phyloP scores from a whole-genome alignment of 2,113 vertebrate genomes.

The Sinocyclocheilus maitianheensis region DNA sequence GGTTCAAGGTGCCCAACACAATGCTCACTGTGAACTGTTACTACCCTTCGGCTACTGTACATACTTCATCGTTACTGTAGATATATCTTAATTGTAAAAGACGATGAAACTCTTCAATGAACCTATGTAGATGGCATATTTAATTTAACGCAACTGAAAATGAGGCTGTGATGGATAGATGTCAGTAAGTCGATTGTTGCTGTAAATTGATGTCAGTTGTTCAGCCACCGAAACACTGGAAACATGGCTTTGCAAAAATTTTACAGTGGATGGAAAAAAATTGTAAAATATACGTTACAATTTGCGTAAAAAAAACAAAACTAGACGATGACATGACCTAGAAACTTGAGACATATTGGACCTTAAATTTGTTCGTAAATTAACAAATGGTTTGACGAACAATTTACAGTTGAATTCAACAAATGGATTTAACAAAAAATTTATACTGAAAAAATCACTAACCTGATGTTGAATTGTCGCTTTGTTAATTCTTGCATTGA shows the following conservation, averaged over 20 bases:
- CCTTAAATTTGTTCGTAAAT: too few relatives aligned
- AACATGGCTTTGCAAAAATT: neutral
- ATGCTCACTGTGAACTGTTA: conserved; percentile 19
- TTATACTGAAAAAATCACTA: too few relatives aligned
- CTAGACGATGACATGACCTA: too few relatives aligned
- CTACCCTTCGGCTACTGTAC: neutral
- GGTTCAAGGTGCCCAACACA: neutral
- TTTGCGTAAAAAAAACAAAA: too few relatives aligned
- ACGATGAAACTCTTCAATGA: neutral
- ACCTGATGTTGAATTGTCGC: too few relatives aligned
- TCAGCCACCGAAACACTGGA: neutral
- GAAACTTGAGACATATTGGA: too few relatives aligned
- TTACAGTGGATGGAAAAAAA: too few relatives aligned
- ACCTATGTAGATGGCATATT: neutral
- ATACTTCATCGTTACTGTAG: neutral
- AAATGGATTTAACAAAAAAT: too few relatives aligned
- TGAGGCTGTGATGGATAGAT: neutral
- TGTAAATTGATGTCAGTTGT: neutral
- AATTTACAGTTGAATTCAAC: too few relatives aligned
- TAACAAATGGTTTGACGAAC: too few relatives aligned
- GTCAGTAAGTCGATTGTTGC: neutral
- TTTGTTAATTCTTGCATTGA: too few relatives aligned
- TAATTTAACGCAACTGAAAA: conserved; percentile 2
- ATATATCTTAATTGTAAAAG: neutral
- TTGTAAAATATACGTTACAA: too few relatives aligned